phyloP scores from a whole-genome alignment of 2,113 vertebrate genomes.

The Rhinoptilus africanus region DNA sequence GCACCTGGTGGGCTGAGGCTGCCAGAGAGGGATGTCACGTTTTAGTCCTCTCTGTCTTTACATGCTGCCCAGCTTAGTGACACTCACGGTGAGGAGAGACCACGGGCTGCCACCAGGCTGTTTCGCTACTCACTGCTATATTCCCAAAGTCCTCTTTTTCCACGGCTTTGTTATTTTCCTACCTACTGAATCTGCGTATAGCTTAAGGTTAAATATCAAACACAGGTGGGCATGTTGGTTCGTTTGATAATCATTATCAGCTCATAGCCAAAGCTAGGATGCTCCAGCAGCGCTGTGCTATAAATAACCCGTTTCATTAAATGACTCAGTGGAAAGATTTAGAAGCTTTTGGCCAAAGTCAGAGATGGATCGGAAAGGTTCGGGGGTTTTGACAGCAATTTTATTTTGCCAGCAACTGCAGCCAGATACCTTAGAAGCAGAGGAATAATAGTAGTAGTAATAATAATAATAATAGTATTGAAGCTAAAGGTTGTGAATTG shows the following conservation, averaged over 20 bases:
- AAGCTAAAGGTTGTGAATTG: background rate
- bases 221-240: background rate
- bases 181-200: background rate
- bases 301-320: background rate
- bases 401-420: background rate
- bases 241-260: background rate
- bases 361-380: background rate
- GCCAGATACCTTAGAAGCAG: background rate
- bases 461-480: background rate
- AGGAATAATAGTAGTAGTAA: background rate
- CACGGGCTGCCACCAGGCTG: background rate
- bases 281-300: background rate
- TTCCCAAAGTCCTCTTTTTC: background rate
- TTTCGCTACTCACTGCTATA: background rate
- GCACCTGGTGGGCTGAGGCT: background rate
- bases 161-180: background rate
- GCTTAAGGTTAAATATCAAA: background rate
- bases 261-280: background rate
- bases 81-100: background rate
- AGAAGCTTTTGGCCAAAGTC: background rate
- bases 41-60: background rate
- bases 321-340: background rate
- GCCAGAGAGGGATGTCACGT: background rate
- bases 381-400: background rate
- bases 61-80: background rate